Evolutionary conservation across 1,140 invertebrate genomes (phyloP).

Genomic region (Panagrolaimus sp.): DNA sequence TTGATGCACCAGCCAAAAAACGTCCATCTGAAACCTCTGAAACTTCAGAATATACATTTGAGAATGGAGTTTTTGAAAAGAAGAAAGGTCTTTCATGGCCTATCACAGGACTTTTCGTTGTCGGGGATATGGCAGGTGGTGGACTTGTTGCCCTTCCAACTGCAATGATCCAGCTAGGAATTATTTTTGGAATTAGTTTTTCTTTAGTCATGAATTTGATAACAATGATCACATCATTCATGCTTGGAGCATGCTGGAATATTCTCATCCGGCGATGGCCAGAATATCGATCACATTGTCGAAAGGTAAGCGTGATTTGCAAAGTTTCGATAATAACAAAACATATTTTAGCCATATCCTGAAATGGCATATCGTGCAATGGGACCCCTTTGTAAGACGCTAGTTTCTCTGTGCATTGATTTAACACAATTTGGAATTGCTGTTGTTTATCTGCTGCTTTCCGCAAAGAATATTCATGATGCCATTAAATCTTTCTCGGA

Average conservation of each 20-base stretch:
- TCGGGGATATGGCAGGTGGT: conserved; percentile 54
- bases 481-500: conserved; percentile 64
- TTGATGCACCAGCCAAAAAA: no score
- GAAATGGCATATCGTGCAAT: conserved; percentile 62
- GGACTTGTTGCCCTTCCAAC: conserved; percentile 53
- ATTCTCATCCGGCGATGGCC: conserved; percentile 68
- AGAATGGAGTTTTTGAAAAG: no score
- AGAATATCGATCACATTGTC: conserved; percentile 63
- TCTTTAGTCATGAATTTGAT: conserved; percentile 43
- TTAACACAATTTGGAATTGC: conserved; percentile 68
- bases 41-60: no score
- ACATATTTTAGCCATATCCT: conserved; percentile 63
- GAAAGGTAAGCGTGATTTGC: conserved; percentile 33
- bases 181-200: conserved; percentile 41
- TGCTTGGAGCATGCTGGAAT: conserved; percentile 67
- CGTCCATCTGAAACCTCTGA: no score
- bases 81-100: conserved; percentile 36
- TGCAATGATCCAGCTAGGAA: conserved; percentile 49
- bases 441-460: conserved; percentile 69
- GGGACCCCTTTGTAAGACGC: conserved; percentile 37
- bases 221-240: conserved; percentile 43
- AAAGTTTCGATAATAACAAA: background rate
- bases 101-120: conserved; percentile 49
- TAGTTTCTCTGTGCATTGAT: conserved; percentile 63
- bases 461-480: conserved; percentile 62